A percentile compares a stretch with the other conserved stretches of the same genome.
Conservation (phyloP, 2,888 invertebrate genomes). For the Orthosia gracilis region DNA sequence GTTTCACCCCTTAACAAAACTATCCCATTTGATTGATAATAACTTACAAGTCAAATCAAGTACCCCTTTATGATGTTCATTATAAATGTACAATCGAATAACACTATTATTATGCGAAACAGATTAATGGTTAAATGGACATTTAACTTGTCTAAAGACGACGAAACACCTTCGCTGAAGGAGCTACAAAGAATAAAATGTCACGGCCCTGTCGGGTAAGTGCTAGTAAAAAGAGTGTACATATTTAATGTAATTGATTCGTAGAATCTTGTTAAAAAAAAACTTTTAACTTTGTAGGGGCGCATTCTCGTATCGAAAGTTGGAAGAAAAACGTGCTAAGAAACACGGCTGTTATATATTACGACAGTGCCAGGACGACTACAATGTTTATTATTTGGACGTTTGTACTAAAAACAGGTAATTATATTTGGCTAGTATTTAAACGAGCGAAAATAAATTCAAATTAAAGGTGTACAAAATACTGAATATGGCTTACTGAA, state of each 20-base stretch:
- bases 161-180: constrained; percentile 95
- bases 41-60: neutral
- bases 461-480: no score
- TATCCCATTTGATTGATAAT: neutral
- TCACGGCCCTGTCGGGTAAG: constrained; percentile 97
- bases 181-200: constrained; percentile 94
- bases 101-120: constrained; percentile 38
- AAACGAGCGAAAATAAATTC: no score
- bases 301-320: constrained; percentile 96
- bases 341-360: constrained; percentile 95
- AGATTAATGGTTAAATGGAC: constrained; percentile 97
- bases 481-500: no score
- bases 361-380: constrained; percentile 95
- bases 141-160: constrained; percentile 96
- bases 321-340: constrained; percentile 95
- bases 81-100: neutral
- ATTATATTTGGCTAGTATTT: no score
- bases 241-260: constrained; percentile 54
- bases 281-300: constrained; percentile 89
- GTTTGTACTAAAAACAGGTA: constrained; percentile 94
- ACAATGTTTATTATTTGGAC: constrained; percentile 95
- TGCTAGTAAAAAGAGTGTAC: constrained; percentile 51
- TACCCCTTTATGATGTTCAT: constrained; percentile 2
- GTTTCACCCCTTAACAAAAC: neutral
- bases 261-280: constrained; percentile 50